phyloP scores from a whole-genome alignment of 2,888 invertebrate species.

The Ochropleura leucogaster region DNA sequence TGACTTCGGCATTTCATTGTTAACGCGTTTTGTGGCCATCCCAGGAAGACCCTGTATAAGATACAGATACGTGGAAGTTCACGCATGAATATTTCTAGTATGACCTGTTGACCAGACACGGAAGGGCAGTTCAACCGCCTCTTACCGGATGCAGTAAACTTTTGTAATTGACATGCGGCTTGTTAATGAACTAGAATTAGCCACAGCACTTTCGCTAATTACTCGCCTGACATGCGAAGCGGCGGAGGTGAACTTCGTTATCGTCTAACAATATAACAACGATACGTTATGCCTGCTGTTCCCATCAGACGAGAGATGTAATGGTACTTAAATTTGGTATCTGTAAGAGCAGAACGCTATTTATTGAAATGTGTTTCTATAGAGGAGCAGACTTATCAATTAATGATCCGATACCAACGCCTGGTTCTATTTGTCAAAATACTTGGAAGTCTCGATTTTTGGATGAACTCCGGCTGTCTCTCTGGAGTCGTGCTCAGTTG shows the following conservation, averaged over 20 bases:
- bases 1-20: no score
- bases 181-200: conserved; percentile 53
- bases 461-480: background rate
- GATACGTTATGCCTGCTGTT: conserved; percentile 15
- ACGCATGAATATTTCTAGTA: background rate
- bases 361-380: background rate
- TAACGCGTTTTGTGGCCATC: background rate
- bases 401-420: background rate
- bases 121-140: conserved; percentile 39
- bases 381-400: background rate
- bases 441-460: background rate
- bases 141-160: conserved; percentile 43
- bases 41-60: background rate
- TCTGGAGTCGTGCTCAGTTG: background rate
- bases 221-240: conserved; percentile 44
- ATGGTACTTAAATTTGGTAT: background rate
- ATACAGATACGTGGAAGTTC: background rate
- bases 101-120: background rate
- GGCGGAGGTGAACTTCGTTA: conserved; percentile 40
- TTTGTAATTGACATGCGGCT: conserved; percentile 47
- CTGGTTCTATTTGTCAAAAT: background rate
- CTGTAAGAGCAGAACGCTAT: background rate
- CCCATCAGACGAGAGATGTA: conserved; percentile 7
- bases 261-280: conserved; percentile 10
- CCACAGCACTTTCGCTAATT: conserved; percentile 55